These are phyloP conservation scores for Dallia pectoralis DNA, from an alignment of 2,797 vertebrate genomes.

Conservation along the genomic window DNA sequence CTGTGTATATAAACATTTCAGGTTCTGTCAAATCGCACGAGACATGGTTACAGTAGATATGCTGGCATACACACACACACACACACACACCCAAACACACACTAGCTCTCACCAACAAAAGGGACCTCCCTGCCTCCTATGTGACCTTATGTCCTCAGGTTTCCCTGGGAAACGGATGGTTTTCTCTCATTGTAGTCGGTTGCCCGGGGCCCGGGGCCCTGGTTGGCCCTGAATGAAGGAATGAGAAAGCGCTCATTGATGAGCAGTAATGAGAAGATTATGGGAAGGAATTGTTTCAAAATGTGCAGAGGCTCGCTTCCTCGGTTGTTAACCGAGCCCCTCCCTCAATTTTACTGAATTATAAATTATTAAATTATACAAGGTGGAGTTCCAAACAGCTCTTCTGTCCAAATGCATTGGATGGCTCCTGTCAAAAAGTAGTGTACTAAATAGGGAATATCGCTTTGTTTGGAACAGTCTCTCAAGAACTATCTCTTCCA, in stretches of 20 bases:
- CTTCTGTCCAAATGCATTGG: background rate
- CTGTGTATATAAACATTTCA: background rate
- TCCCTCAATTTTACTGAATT: slow-evolving; percentile 45
- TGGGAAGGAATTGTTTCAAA: slow-evolving; percentile 43
- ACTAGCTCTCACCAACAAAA: background rate
- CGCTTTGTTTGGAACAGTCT: background rate
- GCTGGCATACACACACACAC: background rate
- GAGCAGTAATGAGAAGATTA: slow-evolving; percentile 62
- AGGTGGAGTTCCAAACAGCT: background rate
- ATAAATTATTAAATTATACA: slow-evolving; percentile 65
- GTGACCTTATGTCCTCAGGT: slow-evolving; percentile 49
- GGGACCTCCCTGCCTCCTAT: slow-evolving; percentile 1
- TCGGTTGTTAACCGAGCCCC: slow-evolving; percentile 22
- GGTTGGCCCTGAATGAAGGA: slow-evolving; percentile 30
- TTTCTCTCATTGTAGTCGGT: slow-evolving; percentile 48
- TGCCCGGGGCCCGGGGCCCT: background rate
- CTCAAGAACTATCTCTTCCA: slow-evolving; percentile 44
- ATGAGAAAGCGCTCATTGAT: slow-evolving; percentile 69
- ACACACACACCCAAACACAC: background rate
- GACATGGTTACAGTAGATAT: background rate
- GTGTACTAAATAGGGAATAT: background rate
- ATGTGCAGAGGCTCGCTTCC: slow-evolving; percentile 40
- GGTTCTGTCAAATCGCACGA: background rate
- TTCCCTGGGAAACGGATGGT: slow-evolving; percentile 47
- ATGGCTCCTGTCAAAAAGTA: background rate